These are phyloP conservation scores for Sebastiscus albofasciatus DNA, from an alignment of 2,797 vertebrate genomes.

Conservation along the genomic window DNA sequence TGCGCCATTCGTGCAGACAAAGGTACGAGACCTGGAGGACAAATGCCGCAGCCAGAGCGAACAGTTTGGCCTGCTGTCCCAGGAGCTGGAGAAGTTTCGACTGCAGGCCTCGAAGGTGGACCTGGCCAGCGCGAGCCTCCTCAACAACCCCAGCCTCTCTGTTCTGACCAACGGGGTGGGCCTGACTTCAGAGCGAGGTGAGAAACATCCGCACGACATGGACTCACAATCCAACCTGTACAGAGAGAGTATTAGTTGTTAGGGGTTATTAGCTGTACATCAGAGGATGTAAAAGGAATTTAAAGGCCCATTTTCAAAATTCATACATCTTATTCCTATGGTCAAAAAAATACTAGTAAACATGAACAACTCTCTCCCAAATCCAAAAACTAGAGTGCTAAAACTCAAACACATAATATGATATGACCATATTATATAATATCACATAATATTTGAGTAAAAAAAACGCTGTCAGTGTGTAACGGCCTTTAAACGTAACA, in stretches of 20 bases:
- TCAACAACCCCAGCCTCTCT: constrained; percentile 78
- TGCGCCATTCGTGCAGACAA: constrained; percentile 80
- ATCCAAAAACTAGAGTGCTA: too few relatives aligned
- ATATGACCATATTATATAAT: too few relatives aligned
- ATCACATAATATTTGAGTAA: fast-evolving
- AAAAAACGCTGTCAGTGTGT: too few relatives aligned
- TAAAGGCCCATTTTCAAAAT: too few relatives aligned
- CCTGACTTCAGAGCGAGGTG: constrained; percentile 84
- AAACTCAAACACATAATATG: too few relatives aligned
- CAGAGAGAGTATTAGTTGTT: background rate
- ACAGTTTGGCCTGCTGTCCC: constrained; percentile 92
- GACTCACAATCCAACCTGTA: background rate
- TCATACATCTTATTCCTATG: too few relatives aligned
- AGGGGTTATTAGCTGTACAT: background rate
- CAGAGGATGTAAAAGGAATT: background rate
- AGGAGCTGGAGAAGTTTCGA: constrained; percentile 93
- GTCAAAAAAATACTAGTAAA: too few relatives aligned
- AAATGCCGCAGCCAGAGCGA: constrained; percentile 95
- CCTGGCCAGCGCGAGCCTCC: constrained; percentile 83
- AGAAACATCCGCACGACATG: background rate
- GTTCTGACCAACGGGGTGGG: constrained; percentile 84
- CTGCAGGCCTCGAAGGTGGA: constrained; percentile 91
- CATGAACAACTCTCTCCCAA: too few relatives aligned
- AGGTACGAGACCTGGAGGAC: constrained; percentile 94
- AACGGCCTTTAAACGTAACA: background rate